Conservation (phyloP, 1,140 invertebrate genomes). For the Sinella curviseta region DNA sequence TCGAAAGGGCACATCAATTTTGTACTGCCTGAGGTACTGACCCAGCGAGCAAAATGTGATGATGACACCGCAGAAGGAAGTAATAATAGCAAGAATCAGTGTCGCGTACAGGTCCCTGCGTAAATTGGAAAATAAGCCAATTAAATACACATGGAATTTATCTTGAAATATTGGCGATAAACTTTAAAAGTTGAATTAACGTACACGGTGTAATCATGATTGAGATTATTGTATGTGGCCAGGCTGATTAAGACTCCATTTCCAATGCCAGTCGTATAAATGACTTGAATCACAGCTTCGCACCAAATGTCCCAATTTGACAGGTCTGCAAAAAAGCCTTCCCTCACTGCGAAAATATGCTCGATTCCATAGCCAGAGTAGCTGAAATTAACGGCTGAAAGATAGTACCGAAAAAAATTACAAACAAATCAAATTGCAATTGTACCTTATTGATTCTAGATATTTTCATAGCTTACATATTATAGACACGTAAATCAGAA, state of each 20-base stretch:
- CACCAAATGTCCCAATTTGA: conserved; percentile 32
- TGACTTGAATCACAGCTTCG: conserved; percentile 40
- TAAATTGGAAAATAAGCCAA: neutral
- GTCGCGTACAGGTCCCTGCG: conserved; percentile 29
- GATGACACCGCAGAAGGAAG: conserved; percentile 30
- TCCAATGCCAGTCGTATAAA: conserved; percentile 39
- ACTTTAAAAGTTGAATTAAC: conserved; percentile 9
- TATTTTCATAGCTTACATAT: neutral
- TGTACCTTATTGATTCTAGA: neutral
- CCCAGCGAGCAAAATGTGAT: conserved; percentile 38
- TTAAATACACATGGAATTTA: neutral
- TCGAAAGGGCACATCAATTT: conserved; percentile 25
- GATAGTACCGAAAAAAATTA: neutral
- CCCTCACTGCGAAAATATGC: neutral
- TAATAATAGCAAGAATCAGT: conserved; percentile 11
- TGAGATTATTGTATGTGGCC: conserved; percentile 35
- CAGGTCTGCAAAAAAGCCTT: neutral
- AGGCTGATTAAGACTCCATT: conserved; percentile 42
- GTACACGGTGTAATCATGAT: conserved; percentile 38
- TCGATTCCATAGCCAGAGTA: neutral
- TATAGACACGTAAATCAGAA: conserved; percentile 18
- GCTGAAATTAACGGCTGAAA: neutral
- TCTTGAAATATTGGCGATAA: neutral
- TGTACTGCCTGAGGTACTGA: conserved; percentile 16
- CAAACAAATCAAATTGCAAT: neutral